Conservation (phyloP, 1,140 invertebrate genomes). For the Eubasilissa regina region DNA sequence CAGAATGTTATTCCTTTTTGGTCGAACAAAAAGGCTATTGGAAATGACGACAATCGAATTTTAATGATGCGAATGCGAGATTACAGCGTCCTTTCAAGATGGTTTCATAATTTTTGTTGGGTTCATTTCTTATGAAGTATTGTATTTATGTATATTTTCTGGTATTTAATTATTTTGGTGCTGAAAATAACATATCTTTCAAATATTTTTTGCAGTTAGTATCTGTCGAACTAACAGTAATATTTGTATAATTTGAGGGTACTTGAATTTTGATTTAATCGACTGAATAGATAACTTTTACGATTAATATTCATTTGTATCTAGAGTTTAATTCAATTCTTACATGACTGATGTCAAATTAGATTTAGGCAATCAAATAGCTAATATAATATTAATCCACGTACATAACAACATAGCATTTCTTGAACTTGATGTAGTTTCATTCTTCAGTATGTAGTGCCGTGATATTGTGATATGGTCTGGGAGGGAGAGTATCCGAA, state of each 20-base stretch:
- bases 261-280: too few relatives aligned
- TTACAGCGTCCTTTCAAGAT: too few relatives aligned
- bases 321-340: too few relatives aligned
- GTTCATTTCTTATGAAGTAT: background rate
- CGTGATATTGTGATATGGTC: background rate
- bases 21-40: background rate
- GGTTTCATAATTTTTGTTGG: too few relatives aligned
- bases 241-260: too few relatives aligned
- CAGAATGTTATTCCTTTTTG: slow-evolving; percentile 44
- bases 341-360: too few relatives aligned
- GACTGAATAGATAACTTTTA: too few relatives aligned
- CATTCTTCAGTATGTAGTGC: slow-evolving; percentile 15
- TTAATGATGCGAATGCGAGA: background rate
- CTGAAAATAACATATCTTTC: background rate
- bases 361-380: too few relatives aligned
- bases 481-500: background rate
- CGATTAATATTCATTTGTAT: too few relatives aligned
- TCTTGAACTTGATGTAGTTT: background rate
- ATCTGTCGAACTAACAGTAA: too few relatives aligned
- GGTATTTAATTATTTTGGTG: background rate
- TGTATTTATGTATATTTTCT: background rate
- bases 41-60: background rate
- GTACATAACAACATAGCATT: background rate
- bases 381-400: too few relatives aligned
- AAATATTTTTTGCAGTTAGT: too few relatives aligned